Evolutionary conservation across 2,797 vertebrate species (phyloP).

Genomic region (Chelon labrosus): DNA sequence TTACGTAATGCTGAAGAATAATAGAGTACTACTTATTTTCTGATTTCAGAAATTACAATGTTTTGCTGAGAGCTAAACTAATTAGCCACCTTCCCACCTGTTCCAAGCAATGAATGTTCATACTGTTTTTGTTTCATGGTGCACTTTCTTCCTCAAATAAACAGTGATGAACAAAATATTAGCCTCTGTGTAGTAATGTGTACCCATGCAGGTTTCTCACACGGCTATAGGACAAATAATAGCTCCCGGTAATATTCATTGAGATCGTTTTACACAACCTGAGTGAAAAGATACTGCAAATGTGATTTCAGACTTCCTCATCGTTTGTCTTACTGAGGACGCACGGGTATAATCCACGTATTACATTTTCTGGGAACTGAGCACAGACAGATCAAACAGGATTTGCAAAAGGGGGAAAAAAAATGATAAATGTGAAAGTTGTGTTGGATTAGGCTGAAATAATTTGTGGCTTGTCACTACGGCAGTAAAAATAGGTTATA

Average conservation of each 20-base stretch:
- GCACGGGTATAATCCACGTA: conserved; percentile 62
- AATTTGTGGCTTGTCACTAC: conserved; percentile 34
- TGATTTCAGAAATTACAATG: conserved; percentile 72
- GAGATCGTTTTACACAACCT: conserved; percentile 45
- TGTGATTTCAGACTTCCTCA: conserved; percentile 48
- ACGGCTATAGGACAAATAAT: conserved; percentile 8
- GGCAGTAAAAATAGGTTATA: no score
- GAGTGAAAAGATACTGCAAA: conserved; percentile 39
- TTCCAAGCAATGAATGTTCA: conserved; percentile 73
- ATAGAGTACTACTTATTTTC: conserved; percentile 71
- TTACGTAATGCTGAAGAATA: conserved; percentile 17
- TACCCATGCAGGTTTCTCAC: background rate
- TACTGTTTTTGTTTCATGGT: conserved; percentile 59
- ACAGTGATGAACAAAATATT: conserved; percentile 49
- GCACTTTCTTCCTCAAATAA: conserved; percentile 75
- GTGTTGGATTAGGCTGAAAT: conserved; percentile 57
- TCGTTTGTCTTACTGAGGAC: conserved; percentile 57
- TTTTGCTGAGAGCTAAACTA: conserved; percentile 62
- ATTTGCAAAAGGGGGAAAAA: conserved; percentile 52
- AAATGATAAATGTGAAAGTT: conserved; percentile 49
- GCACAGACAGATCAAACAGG: conserved; percentile 60
- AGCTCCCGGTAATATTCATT: conserved; percentile 16
- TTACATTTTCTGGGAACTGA: conserved; percentile 66
- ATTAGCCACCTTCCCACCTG: conserved; percentile 61
- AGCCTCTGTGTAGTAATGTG: background rate